These are phyloP conservation scores for Procavia capensis DNA, from an alignment of 2,113 vertebrate species.

Conservation along the genomic window DNA sequence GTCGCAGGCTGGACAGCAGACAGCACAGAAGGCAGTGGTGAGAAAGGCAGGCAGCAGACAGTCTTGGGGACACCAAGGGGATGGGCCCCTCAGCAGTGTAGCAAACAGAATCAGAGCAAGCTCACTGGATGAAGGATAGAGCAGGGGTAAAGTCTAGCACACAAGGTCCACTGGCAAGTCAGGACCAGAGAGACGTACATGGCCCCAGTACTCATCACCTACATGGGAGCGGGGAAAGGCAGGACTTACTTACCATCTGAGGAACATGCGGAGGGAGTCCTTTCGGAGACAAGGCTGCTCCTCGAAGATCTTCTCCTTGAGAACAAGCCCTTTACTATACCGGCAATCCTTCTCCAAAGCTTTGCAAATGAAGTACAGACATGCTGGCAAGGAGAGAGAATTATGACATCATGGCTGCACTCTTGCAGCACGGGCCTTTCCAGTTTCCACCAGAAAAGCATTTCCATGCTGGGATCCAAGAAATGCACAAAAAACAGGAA, in stretches of 20 bases:
- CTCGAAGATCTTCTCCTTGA: slow-evolving; percentile 97
- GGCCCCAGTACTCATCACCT: background rate
- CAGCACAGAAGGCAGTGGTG: background rate
- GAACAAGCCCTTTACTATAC: slow-evolving; percentile 96
- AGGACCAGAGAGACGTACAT: background rate
- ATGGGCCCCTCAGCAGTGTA: background rate
- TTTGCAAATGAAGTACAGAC: slow-evolving; percentile 97
- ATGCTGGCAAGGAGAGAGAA: slow-evolving; percentile 86
- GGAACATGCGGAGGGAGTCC: slow-evolving; percentile 96
- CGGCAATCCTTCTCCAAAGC: slow-evolving; percentile 95
- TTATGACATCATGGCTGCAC: background rate
- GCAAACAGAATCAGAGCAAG: background rate
- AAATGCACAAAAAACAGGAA: background rate
- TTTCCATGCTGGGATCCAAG: background rate
- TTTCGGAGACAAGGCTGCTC: slow-evolving; percentile 96
- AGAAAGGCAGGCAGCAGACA: background rate
- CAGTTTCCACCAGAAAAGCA: background rate
- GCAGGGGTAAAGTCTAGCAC: too few species aligned
- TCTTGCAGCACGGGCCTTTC: background rate
- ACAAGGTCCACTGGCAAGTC: background rate
- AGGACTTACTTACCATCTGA: slow-evolving; percentile 90
- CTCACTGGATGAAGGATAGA: too few species aligned
- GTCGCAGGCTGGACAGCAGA: background rate
- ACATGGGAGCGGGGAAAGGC: background rate
- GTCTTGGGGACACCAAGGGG: too few species aligned